phyloP scores from a whole-genome alignment of 2,888 invertebrate species.

The Folsomia manolachei region DNA sequence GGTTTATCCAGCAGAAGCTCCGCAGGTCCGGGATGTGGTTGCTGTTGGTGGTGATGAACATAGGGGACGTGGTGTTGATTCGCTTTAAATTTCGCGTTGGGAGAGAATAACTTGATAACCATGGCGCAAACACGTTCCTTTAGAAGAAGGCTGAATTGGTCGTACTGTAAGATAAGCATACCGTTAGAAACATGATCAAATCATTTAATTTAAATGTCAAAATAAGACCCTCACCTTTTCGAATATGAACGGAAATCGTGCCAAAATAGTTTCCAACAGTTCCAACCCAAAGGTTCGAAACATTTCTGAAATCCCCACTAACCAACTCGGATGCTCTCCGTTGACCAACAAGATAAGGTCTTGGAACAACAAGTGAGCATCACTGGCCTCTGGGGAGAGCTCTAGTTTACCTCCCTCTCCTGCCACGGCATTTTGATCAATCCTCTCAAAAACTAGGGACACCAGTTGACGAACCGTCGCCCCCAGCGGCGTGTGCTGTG shows the following conservation, averaged over 20 bases:
- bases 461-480: constrained; percentile 95
- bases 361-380: constrained; percentile 92
- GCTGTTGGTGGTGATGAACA: constrained; percentile 64
- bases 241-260: constrained; percentile 79
- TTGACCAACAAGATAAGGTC: constrained; percentile 95
- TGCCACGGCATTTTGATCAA: constrained; percentile 62
- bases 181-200: too few species aligned
- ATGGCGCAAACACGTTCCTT: constrained; percentile 97
- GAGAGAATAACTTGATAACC: constrained; percentile 97
- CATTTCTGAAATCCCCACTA: constrained; percentile 94
- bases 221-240: constrained; percentile 73
- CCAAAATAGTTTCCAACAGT: constrained; percentile 86
- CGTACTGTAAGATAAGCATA: constrained; percentile 70
- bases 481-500: constrained; percentile 91
- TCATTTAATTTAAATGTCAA: not conserved
- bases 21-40: constrained; percentile 51
- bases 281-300: constrained; percentile 95
- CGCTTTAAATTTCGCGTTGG: constrained; percentile 90
- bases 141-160: constrained; percentile 87
- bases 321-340: constrained; percentile 93
- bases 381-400: constrained; percentile 81
- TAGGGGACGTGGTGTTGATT: constrained; percentile 59
- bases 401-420: constrained; percentile 17
- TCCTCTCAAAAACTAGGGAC: constrained; percentile 84
- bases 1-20: constrained; percentile 70